A percentile compares a stretch with the other conserved stretches of the same genome.
phyloP scores from a whole-genome alignment of 2,113 vertebrate genomes.

The Macroglossus sobrinus region DNA sequence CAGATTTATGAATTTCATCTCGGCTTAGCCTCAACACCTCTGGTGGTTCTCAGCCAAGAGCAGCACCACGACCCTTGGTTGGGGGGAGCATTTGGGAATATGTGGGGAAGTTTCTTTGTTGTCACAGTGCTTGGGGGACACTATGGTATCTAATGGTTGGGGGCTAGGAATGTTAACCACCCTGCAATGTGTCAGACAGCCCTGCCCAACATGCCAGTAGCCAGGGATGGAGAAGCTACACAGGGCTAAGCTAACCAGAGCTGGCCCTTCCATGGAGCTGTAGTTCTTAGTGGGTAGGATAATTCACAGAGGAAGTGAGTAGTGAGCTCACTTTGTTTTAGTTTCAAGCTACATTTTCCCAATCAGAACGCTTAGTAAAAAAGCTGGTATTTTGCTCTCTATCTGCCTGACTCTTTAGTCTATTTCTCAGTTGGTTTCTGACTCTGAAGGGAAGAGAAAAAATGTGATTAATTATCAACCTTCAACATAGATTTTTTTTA shows the following conservation, averaged over 20 bases:
- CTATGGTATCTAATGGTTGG: neutral
- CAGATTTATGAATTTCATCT: neutral
- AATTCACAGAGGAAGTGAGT: neutral
- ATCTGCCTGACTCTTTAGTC: neutral
- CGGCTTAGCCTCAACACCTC: neutral
- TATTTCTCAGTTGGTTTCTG: neutral
- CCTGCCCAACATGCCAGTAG: no score
- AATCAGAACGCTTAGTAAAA: neutral
- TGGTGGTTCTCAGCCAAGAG: neutral
- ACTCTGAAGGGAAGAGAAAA: neutral
- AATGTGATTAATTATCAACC: slow-evolving; percentile 8
- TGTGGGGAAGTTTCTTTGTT: neutral
- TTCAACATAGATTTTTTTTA: neutral
- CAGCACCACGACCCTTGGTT: neutral
- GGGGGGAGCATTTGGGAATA: neutral
- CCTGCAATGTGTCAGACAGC: neutral
- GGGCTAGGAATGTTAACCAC: neutral
- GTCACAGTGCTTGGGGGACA: neutral
- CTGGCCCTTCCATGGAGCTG: neutral
- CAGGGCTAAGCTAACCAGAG: neutral
- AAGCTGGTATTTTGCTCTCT: neutral
- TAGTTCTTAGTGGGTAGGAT: neutral
- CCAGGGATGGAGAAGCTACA: neutral
- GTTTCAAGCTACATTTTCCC: neutral
- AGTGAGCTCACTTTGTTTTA: neutral